Evolutionary conservation across 2,888 invertebrate genomes (phyloP), one percentile per base, ranked within the genome.

Genomic region (Agriopis marginaria): DNA sequence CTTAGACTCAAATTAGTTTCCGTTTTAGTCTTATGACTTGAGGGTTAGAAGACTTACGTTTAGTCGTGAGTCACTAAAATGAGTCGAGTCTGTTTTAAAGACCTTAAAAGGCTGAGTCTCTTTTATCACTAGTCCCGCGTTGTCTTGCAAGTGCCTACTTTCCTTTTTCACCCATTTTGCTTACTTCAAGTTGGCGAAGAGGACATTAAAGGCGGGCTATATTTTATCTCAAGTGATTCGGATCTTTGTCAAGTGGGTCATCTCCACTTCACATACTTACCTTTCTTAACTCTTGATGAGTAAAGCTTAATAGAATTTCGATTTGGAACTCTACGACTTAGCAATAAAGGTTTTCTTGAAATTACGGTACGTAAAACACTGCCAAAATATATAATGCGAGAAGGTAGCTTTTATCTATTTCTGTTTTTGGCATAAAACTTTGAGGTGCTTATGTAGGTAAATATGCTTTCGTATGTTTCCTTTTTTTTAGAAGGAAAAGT

Each of bases 181-280:
- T 62, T 51, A 42, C 51, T 51, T 62, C 23, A 40, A 17, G 14
- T 62, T 53, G 3, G 14, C 32, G 39, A 50, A 49, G 17, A 60
- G 62, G 44, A 54, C 54, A 32, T 53, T 53, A 62, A 50, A 56
- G 60, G 54, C 49, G 49, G 17, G 60, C n/a, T 45, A 53, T 59
- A 54, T 68, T 42, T 64, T 42, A 68, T 51, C 53, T 47, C 63
- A 55, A 60, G 63, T 64, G 63, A 60, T 55, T 60, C 58, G 44
- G 60, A 63, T 54, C 63, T 9, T 40, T 47, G 6, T 50, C 54
- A 55, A 68, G 63, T 68, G 59, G 63, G 63, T 44, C 68, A 60
- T 64, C 50, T 45, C 68, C 45, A 61, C 61, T 68, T 59, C 59
- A 63, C 68, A 60, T 68, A 63, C 40, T 51, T 68, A 63, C 44